Evolutionary conservation across 2,797 vertebrate genomes (phyloP), one percentile per base, ranked within the genome.

Genomic region (Dipus sagitta): DNA sequence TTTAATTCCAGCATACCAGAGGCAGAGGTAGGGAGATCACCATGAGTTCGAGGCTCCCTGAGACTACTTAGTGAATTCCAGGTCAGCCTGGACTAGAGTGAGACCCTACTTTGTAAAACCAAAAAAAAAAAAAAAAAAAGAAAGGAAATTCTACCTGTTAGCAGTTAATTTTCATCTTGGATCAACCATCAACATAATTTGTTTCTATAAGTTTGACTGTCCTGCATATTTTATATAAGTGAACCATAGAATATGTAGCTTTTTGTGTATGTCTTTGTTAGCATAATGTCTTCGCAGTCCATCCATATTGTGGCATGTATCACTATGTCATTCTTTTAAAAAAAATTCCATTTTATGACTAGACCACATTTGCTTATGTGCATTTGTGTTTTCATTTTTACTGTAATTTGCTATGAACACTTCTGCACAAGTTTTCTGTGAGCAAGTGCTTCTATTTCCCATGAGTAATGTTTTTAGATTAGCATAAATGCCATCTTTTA

Each of bases 381-480:
- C 88, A 24, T 20, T 34, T 89, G 14, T 76, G 13, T 92, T 95
- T 93, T 20, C 1, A 72, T 30, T 67, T 85, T 85, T 88, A 30
- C 38, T 85, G 4, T 93, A 68, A 72, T 74, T 42, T 91, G 23
- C 47, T 92, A 10, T 92, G 64, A 88, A 86, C 23, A 70, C 52
- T 75, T 83, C 26, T 85, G 23, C 32, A 38, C 21, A 74, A 47
- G 42, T 70, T 88, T 80, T 93, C 78, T 38, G 52, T 38, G 15
- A 52, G 90, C 28, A 54, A 72, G 86, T 70, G 23, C 62, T 94
- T 94, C 88, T 68, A 92, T 93, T 94, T 92, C 12, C 93, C 9
- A 93, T 88, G 79, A 42, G 30, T 88, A 65, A 70, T 91, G 58
- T 96, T 86, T 28, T 23, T 84, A 58, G n/a, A 67, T 70, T 64